Percentiles rank a stretch among this genome's conserved stretches.
Evolutionary conservation across 2,888 invertebrate genomes (phyloP).

Genomic region (Troides helena): DNA sequence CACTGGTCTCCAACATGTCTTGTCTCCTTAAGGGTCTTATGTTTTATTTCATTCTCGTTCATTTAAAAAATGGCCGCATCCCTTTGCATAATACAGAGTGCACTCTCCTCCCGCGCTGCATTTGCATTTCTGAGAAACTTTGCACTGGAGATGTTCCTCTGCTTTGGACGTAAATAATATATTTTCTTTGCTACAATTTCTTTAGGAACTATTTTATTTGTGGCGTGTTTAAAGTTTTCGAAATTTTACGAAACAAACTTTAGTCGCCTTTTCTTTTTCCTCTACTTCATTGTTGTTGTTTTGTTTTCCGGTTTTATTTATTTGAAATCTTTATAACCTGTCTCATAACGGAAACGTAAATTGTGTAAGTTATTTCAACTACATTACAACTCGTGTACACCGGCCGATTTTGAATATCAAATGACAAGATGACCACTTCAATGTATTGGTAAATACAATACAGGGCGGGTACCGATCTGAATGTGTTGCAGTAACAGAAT

Average conservation of each 20-base stretch:
- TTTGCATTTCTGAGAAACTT: conserved; percentile 29
- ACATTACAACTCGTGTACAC: too few species aligned
- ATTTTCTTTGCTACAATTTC: conserved; percentile 24
- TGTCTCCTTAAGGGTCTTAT: conserved; percentile 15
- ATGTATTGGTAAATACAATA: too few species aligned
- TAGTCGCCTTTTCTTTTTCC: conserved; percentile 2
- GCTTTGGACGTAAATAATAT: conserved; percentile 25
- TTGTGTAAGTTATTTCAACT: too few species aligned
- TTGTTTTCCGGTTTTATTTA: neutral
- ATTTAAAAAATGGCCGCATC: conserved; percentile 27
- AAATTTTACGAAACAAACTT: conserved; percentile 8
- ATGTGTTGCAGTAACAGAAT: too few species aligned
- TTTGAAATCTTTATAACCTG: neutral
- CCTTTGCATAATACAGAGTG: conserved; percentile 22
- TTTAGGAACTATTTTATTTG: conserved; percentile 26
- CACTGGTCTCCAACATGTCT: neutral
- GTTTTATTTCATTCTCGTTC: conserved; percentile 16
- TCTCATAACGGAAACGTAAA: neutral
- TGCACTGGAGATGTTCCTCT: conserved; percentile 13
- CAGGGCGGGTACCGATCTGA: too few species aligned
- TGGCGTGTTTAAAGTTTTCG: conserved; percentile 9
- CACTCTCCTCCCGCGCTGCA: conserved; percentile 18
- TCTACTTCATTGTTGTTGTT: conserved; percentile 1
- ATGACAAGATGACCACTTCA: too few species aligned
- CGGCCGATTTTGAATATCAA: too few species aligned